Evolutionary conservation across 1,140 invertebrate species (phyloP).

Genomic region (Theocolax elegans): DNA sequence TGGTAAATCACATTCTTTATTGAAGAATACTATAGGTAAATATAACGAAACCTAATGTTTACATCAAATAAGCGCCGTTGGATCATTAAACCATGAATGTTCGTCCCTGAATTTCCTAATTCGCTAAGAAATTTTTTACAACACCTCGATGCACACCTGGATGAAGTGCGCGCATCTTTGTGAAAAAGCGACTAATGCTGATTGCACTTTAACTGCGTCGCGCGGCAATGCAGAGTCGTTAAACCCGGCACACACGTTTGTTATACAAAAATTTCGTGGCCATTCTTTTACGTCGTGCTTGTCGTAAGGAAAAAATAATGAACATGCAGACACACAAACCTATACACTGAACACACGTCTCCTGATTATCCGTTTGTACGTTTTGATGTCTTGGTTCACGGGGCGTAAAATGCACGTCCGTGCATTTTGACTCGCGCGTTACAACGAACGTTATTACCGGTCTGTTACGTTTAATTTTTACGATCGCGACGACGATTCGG

Average conservation of each 20-base stretch:
- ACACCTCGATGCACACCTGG: too few relatives aligned
- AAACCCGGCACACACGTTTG: too few relatives aligned
- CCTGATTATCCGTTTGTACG: background rate
- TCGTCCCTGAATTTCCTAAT: too few relatives aligned
- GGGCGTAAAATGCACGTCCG: background rate
- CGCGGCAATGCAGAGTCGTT: background rate
- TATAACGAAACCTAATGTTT: too few relatives aligned
- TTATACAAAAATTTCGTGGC: constrained; percentile 7
- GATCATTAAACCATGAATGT: too few relatives aligned
- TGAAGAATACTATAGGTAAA: too few relatives aligned
- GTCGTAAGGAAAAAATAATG: background rate
- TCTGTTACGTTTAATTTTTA: constrained; percentile 27
- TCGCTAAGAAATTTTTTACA: too few relatives aligned
- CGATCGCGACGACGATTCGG: constrained; percentile 4
- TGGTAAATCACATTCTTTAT: too few relatives aligned
- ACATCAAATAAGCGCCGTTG: too few relatives aligned
- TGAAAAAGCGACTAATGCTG: constrained; percentile 16
- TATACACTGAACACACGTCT: too few relatives aligned
- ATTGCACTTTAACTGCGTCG: constrained; percentile 30
- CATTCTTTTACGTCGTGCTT: constrained; percentile 5
- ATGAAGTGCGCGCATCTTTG: background rate
- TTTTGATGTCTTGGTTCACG: constrained; percentile 3
- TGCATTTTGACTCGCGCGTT: background rate
- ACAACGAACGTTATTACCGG: background rate
- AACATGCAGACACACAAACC: too few relatives aligned